Evolutionary conservation across 2,113 vertebrate genomes (phyloP).

Genomic region (Dryoscopus gambensis): DNA sequence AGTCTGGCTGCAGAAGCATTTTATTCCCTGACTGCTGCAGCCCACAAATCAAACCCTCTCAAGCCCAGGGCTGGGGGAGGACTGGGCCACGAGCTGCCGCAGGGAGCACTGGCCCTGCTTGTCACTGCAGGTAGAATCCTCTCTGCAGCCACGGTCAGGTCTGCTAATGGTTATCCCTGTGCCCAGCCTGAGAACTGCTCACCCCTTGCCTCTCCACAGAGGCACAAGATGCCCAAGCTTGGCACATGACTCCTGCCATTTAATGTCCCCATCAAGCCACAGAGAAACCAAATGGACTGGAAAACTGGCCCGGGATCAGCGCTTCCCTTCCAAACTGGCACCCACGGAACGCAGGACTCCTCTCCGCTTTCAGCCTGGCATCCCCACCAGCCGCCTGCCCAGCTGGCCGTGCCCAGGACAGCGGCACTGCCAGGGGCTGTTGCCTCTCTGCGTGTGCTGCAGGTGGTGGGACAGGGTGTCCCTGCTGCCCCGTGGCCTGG

Average conservation of each 20-base stretch:
- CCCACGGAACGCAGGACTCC: not conserved
- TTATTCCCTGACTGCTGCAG: not conserved
- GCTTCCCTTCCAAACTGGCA: not conserved
- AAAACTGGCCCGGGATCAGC: not conserved
- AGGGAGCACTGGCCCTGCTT: not conserved
- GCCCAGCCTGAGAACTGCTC: not conserved
- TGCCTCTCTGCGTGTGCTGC: not conserved
- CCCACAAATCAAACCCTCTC: not conserved
- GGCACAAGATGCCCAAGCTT: not conserved
- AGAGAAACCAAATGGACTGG: slow-evolving; percentile 33
- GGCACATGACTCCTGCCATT: not conserved
- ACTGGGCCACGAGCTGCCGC: not conserved
- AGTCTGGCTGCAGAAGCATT: not conserved
- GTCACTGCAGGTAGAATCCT: not conserved
- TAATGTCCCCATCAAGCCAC: not conserved
- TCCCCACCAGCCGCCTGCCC: not conserved
- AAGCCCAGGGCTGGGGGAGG: not conserved
- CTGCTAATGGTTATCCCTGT: not conserved
- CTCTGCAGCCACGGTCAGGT: not conserved
- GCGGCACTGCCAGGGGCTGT: not conserved
- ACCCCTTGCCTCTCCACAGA: not conserved
- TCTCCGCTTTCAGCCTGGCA: not conserved
- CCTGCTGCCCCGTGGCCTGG: not conserved
- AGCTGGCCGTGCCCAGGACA: not conserved
- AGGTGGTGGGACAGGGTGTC: fast-evolving